Conservation (phyloP, 2,113 vertebrate species). For the Salvelinus fontinalis region DNA sequence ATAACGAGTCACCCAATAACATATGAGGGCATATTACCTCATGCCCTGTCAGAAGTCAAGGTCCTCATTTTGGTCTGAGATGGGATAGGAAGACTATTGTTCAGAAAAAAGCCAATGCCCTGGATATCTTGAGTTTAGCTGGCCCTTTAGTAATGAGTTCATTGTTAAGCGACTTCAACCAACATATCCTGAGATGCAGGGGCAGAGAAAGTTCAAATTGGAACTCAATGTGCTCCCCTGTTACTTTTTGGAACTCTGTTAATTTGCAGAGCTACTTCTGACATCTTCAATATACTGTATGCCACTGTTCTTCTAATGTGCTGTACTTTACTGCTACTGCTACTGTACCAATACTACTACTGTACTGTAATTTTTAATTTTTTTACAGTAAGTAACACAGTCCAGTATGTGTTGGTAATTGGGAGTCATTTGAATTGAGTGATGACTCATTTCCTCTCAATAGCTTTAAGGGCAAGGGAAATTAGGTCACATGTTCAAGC, state of each 20-base stretch:
- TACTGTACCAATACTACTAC: neutral
- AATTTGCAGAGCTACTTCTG: neutral
- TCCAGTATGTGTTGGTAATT: neutral
- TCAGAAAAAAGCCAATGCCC: conserved; percentile 22
- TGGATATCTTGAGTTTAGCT: conserved; percentile 30
- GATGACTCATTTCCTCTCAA: neutral
- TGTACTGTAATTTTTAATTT: too few relatives aligned
- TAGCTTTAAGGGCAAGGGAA: neutral
- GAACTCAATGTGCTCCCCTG: conserved; percentile 12
- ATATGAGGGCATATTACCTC: conserved; percentile 35
- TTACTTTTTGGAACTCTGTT: conserved; percentile 16
- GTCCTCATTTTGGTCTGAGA: conserved; percentile 25
- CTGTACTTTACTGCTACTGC: neutral
- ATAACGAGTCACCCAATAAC: conserved; percentile 41
- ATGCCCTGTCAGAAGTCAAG: conserved; percentile 37
- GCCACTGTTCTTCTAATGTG: neutral
- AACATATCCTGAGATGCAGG: conserved; percentile 37
- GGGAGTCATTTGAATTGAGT: neutral
- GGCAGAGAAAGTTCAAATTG: conserved; percentile 55
- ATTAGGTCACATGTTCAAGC: too few relatives aligned
- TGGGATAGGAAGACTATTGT: conserved; percentile 50
- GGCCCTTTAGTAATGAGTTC: conserved; percentile 52
- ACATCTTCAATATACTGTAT: neutral
- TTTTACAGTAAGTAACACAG: neutral
- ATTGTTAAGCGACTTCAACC: conserved; percentile 35